Percentiles rank a stretch among this genome's conserved stretches.
Conservation (phyloP, 23 tunicate species). For the Ascidia mentula region DNA sequence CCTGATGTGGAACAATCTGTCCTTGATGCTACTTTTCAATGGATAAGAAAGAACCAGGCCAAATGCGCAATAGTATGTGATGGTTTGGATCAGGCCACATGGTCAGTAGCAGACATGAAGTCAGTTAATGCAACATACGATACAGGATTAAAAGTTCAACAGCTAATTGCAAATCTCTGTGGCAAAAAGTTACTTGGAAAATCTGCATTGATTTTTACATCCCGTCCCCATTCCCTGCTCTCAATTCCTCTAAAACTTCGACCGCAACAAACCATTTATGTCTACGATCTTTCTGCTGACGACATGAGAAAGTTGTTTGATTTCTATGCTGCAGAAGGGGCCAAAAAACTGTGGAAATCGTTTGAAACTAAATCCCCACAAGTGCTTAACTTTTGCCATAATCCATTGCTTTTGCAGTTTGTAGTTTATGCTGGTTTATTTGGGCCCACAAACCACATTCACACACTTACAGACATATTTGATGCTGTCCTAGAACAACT, state of each 20-base stretch:
- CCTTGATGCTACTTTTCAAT: too few species aligned
- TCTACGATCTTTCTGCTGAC: neutral
- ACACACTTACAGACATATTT: neutral
- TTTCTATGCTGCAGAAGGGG: neutral
- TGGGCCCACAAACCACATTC: neutral
- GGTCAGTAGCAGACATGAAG: neutral
- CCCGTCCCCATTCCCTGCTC: constrained; percentile 17
- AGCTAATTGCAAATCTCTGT: constrained; percentile 19
- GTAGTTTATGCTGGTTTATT: neutral
- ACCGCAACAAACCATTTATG: constrained; percentile 12
- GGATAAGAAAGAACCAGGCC: too few species aligned
- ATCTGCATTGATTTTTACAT: constrained; percentile 7
- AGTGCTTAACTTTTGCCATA: constrained; percentile 8
- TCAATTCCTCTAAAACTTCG: neutral
- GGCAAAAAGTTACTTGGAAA: neutral
- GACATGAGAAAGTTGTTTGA: neutral
- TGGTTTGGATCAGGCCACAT: constrained; percentile 23
- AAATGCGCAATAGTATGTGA: constrained; percentile 19
- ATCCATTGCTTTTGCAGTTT: constrained; percentile 17
- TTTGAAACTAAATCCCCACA: constrained; percentile 9
- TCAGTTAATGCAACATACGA: neutral
- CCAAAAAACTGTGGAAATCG: constrained; percentile 4
- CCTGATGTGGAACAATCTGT: too few species aligned
- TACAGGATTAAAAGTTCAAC: neutral
- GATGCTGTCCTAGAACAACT: neutral